Percentiles rank a stretch among this genome's conserved stretches.
Evolutionary conservation across 2,888 invertebrate genomes (phyloP).

Genomic region (Nasonovia ribisnigri): DNA sequence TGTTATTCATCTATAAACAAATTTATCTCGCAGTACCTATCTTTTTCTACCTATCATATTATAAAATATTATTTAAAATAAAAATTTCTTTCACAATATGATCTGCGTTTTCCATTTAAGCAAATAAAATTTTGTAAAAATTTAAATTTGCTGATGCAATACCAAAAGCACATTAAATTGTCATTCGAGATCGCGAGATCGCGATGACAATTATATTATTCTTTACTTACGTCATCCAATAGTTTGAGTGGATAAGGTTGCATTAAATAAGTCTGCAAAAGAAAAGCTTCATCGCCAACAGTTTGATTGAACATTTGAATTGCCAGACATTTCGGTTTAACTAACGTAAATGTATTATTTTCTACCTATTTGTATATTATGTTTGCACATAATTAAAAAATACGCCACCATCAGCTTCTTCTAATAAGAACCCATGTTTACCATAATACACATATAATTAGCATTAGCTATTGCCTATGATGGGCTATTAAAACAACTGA

Average conservation of each 20-base stretch:
- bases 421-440: background rate
- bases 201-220: background rate
- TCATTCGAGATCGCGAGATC: background rate
- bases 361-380: too few species aligned
- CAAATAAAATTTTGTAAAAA: background rate
- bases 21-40: background rate
- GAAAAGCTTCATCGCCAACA: background rate
- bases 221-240: background rate
- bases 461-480: background rate
- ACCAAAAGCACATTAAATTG: background rate
- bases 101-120: background rate
- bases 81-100: background rate
- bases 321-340: background rate
- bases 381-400: background rate
- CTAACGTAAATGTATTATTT: background rate
- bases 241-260: background rate
- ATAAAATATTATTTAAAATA: background rate
- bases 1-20: background rate
- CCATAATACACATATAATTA: background rate
- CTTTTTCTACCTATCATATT: background rate
- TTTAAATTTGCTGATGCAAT: background rate
- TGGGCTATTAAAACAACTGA: too few species aligned
- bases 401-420: background rate
- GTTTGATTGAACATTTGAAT: background rate
- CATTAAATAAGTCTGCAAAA: background rate